Percentiles rank a stretch among this genome's conserved stretches.
Evolutionary conservation across 2,888 invertebrate genomes (phyloP).

Genomic region (Dioctria linearis): DNA sequence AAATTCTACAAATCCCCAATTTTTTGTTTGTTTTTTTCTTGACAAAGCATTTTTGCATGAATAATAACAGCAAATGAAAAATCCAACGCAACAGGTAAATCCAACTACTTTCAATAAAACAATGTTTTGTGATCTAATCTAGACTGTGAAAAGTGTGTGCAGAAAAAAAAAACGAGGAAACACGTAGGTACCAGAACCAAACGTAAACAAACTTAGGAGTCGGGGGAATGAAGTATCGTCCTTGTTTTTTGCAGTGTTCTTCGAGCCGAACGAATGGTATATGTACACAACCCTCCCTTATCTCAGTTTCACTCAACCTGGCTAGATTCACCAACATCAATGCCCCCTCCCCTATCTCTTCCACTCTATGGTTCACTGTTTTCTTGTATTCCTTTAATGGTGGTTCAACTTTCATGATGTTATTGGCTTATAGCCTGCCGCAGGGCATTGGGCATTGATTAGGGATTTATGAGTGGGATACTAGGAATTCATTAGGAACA

Average conservation of each 20-base stretch:
- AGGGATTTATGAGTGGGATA: constrained; percentile 50
- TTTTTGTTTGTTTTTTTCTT: neutral
- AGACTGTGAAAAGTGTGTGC: constrained; percentile 24
- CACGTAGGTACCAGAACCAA: constrained; percentile 18
- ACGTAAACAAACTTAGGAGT: constrained; percentile 7
- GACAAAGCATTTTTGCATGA: neutral
- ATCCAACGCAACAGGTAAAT: neutral
- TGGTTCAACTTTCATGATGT: constrained; percentile 43
- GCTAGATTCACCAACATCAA: neutral
- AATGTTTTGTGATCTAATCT: constrained; percentile 13
- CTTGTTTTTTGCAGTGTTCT: constrained; percentile 33
- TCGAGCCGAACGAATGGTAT: neutral
- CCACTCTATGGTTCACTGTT: neutral
- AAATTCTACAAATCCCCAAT: neutral
- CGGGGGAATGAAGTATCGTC: constrained; percentile 5
- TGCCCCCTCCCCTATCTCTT: neutral
- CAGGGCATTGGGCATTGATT: constrained; percentile 51
- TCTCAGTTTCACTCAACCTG: neutral
- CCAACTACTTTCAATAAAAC: constrained; percentile 8
- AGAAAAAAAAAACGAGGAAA: neutral
- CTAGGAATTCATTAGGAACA: constrained; percentile 49
- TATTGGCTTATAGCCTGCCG: constrained; percentile 50
- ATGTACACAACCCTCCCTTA: neutral
- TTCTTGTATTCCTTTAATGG: constrained; percentile 30
- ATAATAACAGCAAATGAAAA: neutral